Base-by-base conservation (phyloP, 2,888 invertebrate genomes). In the Limenitis camilla region DNA sequence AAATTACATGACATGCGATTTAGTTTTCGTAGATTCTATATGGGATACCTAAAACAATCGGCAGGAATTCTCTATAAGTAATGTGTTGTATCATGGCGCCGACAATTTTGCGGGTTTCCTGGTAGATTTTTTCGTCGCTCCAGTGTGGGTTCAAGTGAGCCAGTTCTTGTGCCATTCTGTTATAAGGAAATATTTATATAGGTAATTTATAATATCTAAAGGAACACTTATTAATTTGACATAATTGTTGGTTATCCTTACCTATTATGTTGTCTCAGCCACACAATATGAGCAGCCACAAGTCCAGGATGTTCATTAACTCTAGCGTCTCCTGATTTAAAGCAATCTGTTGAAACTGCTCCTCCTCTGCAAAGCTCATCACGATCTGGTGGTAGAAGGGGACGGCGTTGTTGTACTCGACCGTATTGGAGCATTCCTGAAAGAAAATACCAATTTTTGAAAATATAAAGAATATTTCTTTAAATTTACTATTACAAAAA, bases 111-210 rank as follows among this genome's bases (percentile, higher is more conserved):
- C 96, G 87, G 0, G 94, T 91, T 77, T 96, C 96, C 68, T 96
- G 95, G 72, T 93, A 96, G 8, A 94, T 84, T 70, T 93, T 92
- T 70, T 96, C 96, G 69, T 97, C 96, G 66, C 92, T 92, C 97
- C 97, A 97, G 66, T 94, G 93, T 0, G 91, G 91, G 81, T 97
- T 97, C 38, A 95, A 68, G 42, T 89, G 89, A 5, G 91, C 89
- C 38, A 97, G 74, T 62, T 91, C 90, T 60, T 90, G 88, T 1
- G 95, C 94, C 62, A 96, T 88, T 56, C 92, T 90, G 72, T 59
- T 63, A 30, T 40, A 35, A 49, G 28, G 5, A 41, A 7, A 27
- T 28, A n/a, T 11, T 30, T n/a, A 27, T 7, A 6, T n/a, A 35
- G 10, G 9, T 10, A 36, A n/a, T 5, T 30, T 30, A 29, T n/a